Base-by-base conservation (phyloP, 1,140 invertebrate genomes). In the Apis dorsata region DNA sequence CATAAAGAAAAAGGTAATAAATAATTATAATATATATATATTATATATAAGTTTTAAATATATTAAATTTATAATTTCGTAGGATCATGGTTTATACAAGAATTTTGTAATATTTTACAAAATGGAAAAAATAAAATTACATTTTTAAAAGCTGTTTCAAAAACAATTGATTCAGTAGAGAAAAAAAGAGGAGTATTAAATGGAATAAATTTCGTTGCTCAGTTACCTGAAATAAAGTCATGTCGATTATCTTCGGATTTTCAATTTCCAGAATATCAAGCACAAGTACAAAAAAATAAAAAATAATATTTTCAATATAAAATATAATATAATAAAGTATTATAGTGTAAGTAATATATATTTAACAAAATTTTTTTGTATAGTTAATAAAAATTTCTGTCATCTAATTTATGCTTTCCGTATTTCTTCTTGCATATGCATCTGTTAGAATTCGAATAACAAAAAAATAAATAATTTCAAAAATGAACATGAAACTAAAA, bases 391-490 rank as follows among this genome's bases (percentile, higher is more conserved):
- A 69, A 53, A 17, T n/a, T 83, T 7, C 15, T 10, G 9, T n/a
- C 13, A 21, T 34, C 62, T 24, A n/a, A 0, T 74, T 55, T 24
- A 1, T 65, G 66, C 59, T 71, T 82, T 55, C 13, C 59, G 3
- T 55, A 7, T 63, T 79, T 63, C 12, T 51, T 70, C 28, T 86
- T 68, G 57, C 65, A 44, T 59, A 84, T 75, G 21, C 83, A 79
- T 95, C 93, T 66, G 93, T 93, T 51, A 95, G 88, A 1, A 95
- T 85, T 19, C 95, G 91, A 84, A 95, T 91, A 3, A 95, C 91
- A 77, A 96, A 95, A 85, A 96, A 96, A 79, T 96, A 95, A 9
- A 96, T 44, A 62, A 96, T 92, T 89, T 97, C 96, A 63, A 96
- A 95, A 2, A 94, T 94, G 1, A 96, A 95, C 76, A 96, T 95